phyloP scores from a whole-genome alignment of 2,113 vertebrate species.

The Crocuta crocuta region DNA sequence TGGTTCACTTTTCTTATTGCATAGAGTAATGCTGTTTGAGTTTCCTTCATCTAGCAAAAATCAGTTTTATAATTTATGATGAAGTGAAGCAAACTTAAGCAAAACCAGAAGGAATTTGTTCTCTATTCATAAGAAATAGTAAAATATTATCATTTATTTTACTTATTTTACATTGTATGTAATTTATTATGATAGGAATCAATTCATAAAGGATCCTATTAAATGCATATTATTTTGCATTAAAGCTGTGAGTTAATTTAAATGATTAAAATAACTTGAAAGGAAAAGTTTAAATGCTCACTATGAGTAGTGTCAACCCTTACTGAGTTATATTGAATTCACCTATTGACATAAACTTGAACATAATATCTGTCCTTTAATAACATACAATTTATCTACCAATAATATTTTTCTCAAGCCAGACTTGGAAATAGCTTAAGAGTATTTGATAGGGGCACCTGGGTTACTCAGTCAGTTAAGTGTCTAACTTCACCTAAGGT shows the following conservation, averaged over 20 bases:
- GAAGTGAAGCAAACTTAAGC: slow-evolving; percentile 78
- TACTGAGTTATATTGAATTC: slow-evolving; percentile 47
- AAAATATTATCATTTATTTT: slow-evolving; percentile 74
- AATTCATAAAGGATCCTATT: slow-evolving; percentile 75
- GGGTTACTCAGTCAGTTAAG: too few relatives aligned
- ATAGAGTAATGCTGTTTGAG: slow-evolving; percentile 50
- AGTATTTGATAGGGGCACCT: background rate
- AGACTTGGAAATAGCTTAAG: slow-evolving; percentile 75
- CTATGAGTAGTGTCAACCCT: slow-evolving; percentile 55
- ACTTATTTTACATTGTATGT: slow-evolving; percentile 14
- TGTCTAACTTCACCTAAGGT: too few relatives aligned
- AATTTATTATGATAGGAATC: slow-evolving; percentile 74
- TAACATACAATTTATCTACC: slow-evolving; percentile 30
- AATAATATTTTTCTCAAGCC: slow-evolving; percentile 53
- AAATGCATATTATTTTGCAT: slow-evolving; percentile 72
- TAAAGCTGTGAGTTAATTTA: slow-evolving; percentile 74
- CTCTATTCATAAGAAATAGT: slow-evolving; percentile 72
- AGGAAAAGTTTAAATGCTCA: slow-evolving; percentile 74
- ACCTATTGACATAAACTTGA: background rate
- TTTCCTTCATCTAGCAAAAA: slow-evolving; percentile 65
- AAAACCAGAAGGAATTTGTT: slow-evolving; percentile 63
- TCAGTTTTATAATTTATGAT: slow-evolving; percentile 63
- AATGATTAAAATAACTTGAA: slow-evolving; percentile 81
- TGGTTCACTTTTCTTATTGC: slow-evolving; percentile 60
- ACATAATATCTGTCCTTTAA: slow-evolving; percentile 22